A percentile compares a stretch with the other conserved stretches of the same genome.
Evolutionary conservation across 2,113 vertebrate species (phyloP).

Genomic region (Coreoperca whiteheadi): DNA sequence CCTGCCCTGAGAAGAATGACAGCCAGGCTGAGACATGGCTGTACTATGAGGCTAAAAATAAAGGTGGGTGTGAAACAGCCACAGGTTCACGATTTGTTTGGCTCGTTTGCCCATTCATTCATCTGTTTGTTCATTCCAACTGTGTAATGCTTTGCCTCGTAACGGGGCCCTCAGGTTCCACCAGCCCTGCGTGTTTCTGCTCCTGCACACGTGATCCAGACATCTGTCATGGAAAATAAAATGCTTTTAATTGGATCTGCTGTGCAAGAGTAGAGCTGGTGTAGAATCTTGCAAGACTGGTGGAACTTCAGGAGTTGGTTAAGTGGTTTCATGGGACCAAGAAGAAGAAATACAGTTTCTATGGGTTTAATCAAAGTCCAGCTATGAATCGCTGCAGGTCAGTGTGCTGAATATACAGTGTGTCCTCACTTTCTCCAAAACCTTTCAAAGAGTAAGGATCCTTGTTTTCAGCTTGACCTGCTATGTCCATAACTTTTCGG

Average conservation of each 20-base stretch:
- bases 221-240: constrained; percentile 24
- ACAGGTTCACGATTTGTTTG: not conserved
- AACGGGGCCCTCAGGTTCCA: not conserved
- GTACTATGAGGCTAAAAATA: constrained; percentile 9
- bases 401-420: not conserved
- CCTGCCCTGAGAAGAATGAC: not conserved
- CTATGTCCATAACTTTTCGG: not conserved
- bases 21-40: not conserved
- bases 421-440: not conserved
- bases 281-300: constrained; percentile 5
- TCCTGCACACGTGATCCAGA: not conserved
- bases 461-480: constrained; percentile 39
- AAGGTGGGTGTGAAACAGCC: constrained; percentile 5
- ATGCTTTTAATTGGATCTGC: constrained; percentile 34
- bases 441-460: not conserved
- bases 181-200: not conserved
- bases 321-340: constrained; percentile 57
- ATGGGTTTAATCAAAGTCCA: constrained; percentile 26
- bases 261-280: constrained; percentile 9
- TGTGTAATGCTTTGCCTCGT: not conserved
- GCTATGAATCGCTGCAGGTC: not conserved
- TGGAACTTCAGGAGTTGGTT: constrained; percentile 24
- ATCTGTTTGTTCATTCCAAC: constrained; percentile 36
- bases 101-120: constrained; percentile 39
- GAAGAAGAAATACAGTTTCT: not conserved